phyloP scores from a whole-genome alignment of 2,888 invertebrate species.

The Kryphioiulus occultus region DNA sequence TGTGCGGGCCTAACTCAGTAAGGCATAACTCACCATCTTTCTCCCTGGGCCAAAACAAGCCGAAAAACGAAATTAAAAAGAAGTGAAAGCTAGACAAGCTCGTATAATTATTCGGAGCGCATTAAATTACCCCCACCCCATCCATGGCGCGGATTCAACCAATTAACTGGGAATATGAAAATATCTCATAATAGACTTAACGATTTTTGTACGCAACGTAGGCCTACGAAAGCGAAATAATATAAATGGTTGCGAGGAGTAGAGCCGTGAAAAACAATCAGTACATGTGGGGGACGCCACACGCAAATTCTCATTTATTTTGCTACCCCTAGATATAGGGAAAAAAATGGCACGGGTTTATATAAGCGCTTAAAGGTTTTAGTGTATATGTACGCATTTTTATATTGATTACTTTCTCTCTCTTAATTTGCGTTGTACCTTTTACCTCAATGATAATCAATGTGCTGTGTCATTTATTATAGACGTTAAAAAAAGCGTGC shows the following conservation, averaged over 20 bases:
- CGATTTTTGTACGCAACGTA: slow-evolving; percentile 20
- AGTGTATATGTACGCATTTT: slow-evolving; percentile 33
- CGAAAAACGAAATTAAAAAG: slow-evolving; percentile 15
- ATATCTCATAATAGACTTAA: slow-evolving; percentile 47
- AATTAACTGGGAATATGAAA: slow-evolving; percentile 44
- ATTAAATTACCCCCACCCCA: background rate
- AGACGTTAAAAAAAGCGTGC: slow-evolving; percentile 34
- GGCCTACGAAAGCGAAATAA: slow-evolving; percentile 43
- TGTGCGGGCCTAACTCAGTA: background rate
- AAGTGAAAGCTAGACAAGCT: slow-evolving; percentile 14
- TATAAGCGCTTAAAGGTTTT: slow-evolving; percentile 44
- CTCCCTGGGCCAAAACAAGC: background rate
- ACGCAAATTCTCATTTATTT: slow-evolving; percentile 45
- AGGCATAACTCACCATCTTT: slow-evolving; percentile 18
- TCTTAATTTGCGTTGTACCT: slow-evolving; percentile 47
- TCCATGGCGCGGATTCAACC: slow-evolving; percentile 13
- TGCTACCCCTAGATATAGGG: background rate
- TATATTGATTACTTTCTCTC: slow-evolving; percentile 45
- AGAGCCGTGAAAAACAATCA: slow-evolving; percentile 42
- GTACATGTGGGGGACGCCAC: slow-evolving; percentile 37
- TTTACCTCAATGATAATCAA: slow-evolving; percentile 47
- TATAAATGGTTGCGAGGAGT: slow-evolving; percentile 28
- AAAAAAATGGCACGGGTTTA: slow-evolving; percentile 20
- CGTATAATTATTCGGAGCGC: background rate
- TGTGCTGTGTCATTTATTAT: slow-evolving; percentile 45